Evolutionary conservation across 2,888 invertebrate genomes (phyloP).

Genomic region (Diarsia mendica): DNA sequence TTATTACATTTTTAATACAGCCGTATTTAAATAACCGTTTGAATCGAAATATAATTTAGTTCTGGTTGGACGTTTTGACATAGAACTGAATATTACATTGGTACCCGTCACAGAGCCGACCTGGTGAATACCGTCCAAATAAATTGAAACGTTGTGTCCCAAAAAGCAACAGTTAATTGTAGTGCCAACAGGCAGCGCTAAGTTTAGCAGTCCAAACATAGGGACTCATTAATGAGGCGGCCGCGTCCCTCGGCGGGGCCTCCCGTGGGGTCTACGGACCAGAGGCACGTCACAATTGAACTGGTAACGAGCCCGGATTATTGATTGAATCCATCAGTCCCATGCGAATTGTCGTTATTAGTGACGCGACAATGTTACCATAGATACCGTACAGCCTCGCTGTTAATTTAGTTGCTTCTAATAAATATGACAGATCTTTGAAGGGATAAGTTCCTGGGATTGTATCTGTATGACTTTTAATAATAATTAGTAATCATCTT

Average conservation of each 20-base stretch:
- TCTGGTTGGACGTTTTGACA: background rate
- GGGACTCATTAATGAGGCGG: constrained; percentile 59
- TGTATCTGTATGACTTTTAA: background rate
- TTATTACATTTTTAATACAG: constrained; percentile 4
- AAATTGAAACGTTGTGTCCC: constrained; percentile 8
- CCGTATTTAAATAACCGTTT: constrained; percentile 1
- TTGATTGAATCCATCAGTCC: constrained; percentile 79
- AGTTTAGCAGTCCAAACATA: constrained; percentile 59
- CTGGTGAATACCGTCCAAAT: constrained; percentile 6
- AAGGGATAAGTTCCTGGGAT: background rate
- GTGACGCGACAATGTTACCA: constrained; percentile 52
- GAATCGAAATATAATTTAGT: background rate
- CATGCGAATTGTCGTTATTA: constrained; percentile 73
- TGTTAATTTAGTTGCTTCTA: background rate
- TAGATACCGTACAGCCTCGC: constrained; percentile 16
- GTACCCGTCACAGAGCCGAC: background rate
- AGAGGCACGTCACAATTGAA: constrained; percentile 77
- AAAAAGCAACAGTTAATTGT: constrained; percentile 53
- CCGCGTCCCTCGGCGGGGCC: constrained; percentile 46
- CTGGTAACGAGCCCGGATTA: constrained; percentile 78
- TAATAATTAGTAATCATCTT: too few species aligned
- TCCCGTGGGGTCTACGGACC: constrained; percentile 63
- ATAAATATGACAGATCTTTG: background rate
- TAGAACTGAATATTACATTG: background rate
- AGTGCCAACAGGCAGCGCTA: constrained; percentile 43